Evolutionary conservation across 2,113 vertebrate species (phyloP).

Genomic region (Leuciscus idus): DNA sequence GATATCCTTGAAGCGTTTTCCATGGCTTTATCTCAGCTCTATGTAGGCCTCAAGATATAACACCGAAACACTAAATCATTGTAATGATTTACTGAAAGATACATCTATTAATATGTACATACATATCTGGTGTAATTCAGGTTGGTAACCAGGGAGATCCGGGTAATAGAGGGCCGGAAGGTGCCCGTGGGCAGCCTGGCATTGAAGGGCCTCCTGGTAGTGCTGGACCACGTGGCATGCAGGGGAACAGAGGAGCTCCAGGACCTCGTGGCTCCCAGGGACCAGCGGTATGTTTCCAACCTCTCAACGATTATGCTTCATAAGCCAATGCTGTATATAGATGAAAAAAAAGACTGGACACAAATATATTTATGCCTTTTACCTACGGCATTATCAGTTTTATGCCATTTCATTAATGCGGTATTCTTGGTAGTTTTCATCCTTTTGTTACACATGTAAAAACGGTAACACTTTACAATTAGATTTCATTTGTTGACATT

Average conservation of each 20-base stretch:
- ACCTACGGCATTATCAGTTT: neutral
- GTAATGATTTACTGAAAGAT: neutral
- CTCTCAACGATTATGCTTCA: neutral
- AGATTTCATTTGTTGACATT: no score
- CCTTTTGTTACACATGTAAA: neutral
- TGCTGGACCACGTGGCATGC: constrained; percentile 89
- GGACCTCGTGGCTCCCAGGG: constrained; percentile 91
- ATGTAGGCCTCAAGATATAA: neutral
- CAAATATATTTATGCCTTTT: neutral
- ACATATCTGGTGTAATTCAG: constrained; percentile 67
- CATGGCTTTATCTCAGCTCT: neutral
- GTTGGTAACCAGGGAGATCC: constrained; percentile 85
- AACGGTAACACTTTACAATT: no score
- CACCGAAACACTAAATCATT: no score
- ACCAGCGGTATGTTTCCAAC: constrained; percentile 81
- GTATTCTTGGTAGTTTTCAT: neutral
- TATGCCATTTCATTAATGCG: neutral
- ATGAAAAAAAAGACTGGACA: neutral
- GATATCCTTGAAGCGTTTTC: neutral
- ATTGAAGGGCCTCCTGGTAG: constrained; percentile 87
- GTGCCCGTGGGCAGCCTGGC: constrained; percentile 87
- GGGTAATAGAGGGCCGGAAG: constrained; percentile 89
- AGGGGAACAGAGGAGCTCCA: constrained; percentile 88
- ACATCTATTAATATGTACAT: neutral
- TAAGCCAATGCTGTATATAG: neutral